A percentile compares a stretch with the other conserved stretches of the same genome.
These are phyloP conservation scores for Naja naja DNA, from an alignment of 2,113 vertebrate genomes.

Conservation along the genomic window DNA sequence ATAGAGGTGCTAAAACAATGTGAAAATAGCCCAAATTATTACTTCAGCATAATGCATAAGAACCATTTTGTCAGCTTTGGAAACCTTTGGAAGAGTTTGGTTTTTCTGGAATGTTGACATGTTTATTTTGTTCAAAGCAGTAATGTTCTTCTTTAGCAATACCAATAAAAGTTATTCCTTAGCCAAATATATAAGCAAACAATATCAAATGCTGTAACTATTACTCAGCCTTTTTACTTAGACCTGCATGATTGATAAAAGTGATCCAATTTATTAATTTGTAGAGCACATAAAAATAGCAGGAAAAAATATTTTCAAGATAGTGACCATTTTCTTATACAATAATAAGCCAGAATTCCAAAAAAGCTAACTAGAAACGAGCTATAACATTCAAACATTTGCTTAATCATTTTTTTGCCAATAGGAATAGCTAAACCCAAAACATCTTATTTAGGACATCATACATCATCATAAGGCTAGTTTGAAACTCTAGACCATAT, in stretches of 20 bases:
- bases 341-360: not conserved
- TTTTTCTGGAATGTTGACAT: too few relatives aligned
- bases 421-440: not conserved
- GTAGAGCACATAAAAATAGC: not conserved
- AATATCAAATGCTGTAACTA: not conserved
- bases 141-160: not conserved
- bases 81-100: too few relatives aligned
- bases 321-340: not conserved
- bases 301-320: not conserved
- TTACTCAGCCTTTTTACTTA: not conserved
- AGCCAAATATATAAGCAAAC: not conserved
- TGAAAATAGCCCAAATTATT: constrained; percentile 9
- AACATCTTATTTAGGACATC: not conserved
- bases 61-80: not conserved
- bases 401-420: not conserved
- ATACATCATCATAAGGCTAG: not conserved
- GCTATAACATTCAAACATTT: not conserved
- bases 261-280: not conserved
- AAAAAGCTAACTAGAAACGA: not conserved
- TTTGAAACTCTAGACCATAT: not conserved
- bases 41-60: constrained; percentile 12
- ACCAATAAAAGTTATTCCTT: constrained; percentile 1
- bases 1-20: not conserved
- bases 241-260: not conserved
- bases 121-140: constrained; percentile 18